phyloP scores from a whole-genome alignment of 2,888 invertebrate genomes.

The Hoplodrina blanda region DNA sequence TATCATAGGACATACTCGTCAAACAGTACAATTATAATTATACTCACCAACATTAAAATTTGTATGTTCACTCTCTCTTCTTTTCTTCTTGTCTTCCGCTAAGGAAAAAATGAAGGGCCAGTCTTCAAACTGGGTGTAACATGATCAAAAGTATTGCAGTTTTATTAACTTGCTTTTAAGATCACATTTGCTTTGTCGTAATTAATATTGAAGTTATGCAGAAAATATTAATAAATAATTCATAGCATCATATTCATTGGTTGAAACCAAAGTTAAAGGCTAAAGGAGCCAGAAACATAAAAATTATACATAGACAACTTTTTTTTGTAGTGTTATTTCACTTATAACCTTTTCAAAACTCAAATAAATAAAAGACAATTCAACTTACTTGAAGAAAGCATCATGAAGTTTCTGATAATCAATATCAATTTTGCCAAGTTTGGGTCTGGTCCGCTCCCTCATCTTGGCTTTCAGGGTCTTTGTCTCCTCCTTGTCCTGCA shows the following conservation, averaged over 20 bases:
- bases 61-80: background rate
- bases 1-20: background rate
- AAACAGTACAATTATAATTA: background rate
- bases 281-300: background rate
- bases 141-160: constrained; percentile 69
- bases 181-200: constrained; percentile 52
- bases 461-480: constrained; percentile 99
- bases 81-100: constrained; percentile 41
- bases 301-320: background rate
- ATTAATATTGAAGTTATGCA: background rate
- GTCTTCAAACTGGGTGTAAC: constrained; percentile 73
- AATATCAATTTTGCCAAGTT: constrained; percentile 99
- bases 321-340: no score
- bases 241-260: no score
- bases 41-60: constrained; percentile 48
- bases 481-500: constrained; percentile 99
- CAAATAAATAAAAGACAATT: background rate
- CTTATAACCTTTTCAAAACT: background rate
- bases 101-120: constrained; percentile 61
- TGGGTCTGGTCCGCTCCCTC: constrained; percentile 98
- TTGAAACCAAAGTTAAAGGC: no score
- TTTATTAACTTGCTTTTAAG: constrained; percentile 64
- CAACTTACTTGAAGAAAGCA: constrained; percentile 97
- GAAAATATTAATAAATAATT: background rate
- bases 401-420: constrained; percentile 99